Evolutionary conservation across 1,140 invertebrate species (phyloP), one percentile per base, ranked within the genome.

Genomic region (Aphidius gifuensis): DNA sequence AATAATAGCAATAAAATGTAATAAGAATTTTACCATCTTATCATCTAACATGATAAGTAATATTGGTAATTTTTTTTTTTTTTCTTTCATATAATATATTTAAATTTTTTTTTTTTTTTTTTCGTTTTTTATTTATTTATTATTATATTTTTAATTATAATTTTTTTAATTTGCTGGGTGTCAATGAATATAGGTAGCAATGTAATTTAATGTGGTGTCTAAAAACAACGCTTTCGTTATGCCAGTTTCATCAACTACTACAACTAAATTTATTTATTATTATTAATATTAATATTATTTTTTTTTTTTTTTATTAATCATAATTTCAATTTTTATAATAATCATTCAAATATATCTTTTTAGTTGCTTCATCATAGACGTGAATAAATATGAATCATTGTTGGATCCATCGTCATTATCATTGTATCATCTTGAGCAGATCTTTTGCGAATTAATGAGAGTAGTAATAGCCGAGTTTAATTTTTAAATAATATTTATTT

Each of bases 331-430:
- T 62, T 73, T 64, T 68, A 64, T 69, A 66, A 43, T 62, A 70
- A 65, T 60, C 65, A 51, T 74, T 58, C 60, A 73, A 67, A 66
- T 67, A 62, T 53, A 21, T 23, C 56, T 16, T 43, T 48, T 44
- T 63, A 16, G 9, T 62, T 46, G 47, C 47, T 39, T 44, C 7
- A 40, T 56, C 38, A 21, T 57, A 69, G 64, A 55, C 49, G 42
- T 68, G 62, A 62, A 50, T 50, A 51, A 60, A 54, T 71, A 56
- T 55, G 56, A 39, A 45, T 66, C 65, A 64, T 74, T 78, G 55
- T 80, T 75, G 49, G 72, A 67, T 75, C 77, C 78, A 66, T 79
- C 78, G 68, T 74, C 78, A 67, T 73, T 79, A 75, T 76, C 8
- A 5, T 43, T 32, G 7, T 51, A 50, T 46, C 38, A 21, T 46